Evolutionary conservation across 2,888 invertebrate genomes (phyloP).

Genomic region (Thereva nobilitata): DNA sequence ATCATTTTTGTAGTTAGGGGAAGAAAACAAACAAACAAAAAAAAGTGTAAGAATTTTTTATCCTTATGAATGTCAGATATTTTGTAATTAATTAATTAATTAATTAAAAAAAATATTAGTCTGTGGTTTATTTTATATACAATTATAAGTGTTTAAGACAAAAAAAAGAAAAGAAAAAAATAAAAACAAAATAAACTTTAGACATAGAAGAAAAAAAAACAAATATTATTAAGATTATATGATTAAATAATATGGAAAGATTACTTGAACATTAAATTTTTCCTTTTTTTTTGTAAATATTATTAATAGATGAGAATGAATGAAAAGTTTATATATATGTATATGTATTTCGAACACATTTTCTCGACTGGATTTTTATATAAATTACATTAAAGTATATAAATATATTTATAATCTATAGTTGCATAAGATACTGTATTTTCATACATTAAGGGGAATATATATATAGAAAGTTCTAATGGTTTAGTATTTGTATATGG

Average conservation of each 20-base stretch:
- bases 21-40: too few species aligned
- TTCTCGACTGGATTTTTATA: slow-evolving; percentile 17
- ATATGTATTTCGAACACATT: background rate
- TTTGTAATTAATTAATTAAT: slow-evolving; percentile 7
- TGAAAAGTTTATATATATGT: background rate
- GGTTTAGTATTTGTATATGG: too few species aligned
- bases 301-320: background rate
- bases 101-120: slow-evolving; percentile 4
- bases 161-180: background rate
- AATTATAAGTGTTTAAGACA: background rate
- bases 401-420: background rate
- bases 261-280: background rate
- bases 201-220: background rate
- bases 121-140: slow-evolving; percentile 18
- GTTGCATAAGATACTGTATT: background rate
- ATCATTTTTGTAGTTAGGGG: too few species aligned
- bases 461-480: too few species aligned
- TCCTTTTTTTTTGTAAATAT: slow-evolving; percentile 1
- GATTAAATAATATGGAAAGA: background rate
- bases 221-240: background rate
- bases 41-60: too few species aligned
- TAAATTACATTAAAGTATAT: background rate
- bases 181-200: background rate
- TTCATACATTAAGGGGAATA: background rate
- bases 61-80: background rate